These are phyloP conservation scores for Dasysyrphus tricinctus DNA, from an alignment of 2,888 invertebrate genomes.

Conservation along the genomic window DNA sequence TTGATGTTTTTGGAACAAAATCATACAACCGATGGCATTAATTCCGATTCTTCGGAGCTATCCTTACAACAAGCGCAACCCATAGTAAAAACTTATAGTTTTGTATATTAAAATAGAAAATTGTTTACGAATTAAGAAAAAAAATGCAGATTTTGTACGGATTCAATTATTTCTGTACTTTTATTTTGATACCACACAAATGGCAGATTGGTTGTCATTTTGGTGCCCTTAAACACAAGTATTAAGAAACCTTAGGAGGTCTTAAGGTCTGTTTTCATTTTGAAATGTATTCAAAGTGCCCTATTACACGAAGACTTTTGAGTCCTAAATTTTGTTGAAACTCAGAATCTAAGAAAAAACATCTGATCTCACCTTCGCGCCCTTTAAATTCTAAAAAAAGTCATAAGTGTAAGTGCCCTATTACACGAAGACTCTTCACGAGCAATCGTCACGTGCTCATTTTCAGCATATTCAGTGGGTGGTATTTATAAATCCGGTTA, in stretches of 20 bases:
- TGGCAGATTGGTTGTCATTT: not conserved
- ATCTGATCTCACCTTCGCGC: too few relatives aligned
- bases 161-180: too few relatives aligned
- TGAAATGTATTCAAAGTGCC: too few relatives aligned
- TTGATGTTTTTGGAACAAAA: not conserved
- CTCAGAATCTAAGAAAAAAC: too few relatives aligned
- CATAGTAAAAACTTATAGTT: constrained; percentile 76
- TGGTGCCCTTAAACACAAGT: not conserved
- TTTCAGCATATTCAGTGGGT: too few relatives aligned
- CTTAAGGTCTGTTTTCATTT: not conserved
- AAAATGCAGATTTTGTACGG: constrained; percentile 62
- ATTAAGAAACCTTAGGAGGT: not conserved
- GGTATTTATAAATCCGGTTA: too few relatives aligned
- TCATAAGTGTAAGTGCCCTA: too few relatives aligned
- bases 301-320: too few relatives aligned
- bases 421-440: too few relatives aligned
- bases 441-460: too few relatives aligned
- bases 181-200: not conserved
- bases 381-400: too few relatives aligned
- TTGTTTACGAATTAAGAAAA: constrained; percentile 30
- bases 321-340: too few relatives aligned
- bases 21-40: constrained; percentile 81
- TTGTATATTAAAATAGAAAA: not conserved
- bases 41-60: constrained; percentile 79
- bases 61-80: constrained; percentile 80